Conservation (phyloP, 1,140 invertebrate species). For the Reticulitermes speratus region DNA sequence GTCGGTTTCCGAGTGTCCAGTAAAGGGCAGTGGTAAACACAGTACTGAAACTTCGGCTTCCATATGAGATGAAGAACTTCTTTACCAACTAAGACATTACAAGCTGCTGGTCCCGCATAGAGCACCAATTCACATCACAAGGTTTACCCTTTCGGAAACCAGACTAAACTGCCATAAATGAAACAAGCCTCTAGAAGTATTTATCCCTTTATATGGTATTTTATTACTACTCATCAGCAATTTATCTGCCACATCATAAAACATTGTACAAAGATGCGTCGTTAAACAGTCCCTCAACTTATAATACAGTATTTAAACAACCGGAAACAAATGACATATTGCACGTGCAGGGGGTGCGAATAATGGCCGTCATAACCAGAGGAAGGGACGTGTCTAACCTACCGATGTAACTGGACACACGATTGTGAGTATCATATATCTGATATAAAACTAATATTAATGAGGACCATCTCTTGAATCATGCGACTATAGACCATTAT, state of each 20-base stretch:
- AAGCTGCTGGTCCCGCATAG: too few relatives aligned
- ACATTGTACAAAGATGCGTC: not conserved
- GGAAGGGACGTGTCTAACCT: not conserved
- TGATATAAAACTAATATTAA: not conserved
- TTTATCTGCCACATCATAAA: not conserved
- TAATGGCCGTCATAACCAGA: not conserved
- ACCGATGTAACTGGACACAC: not conserved
- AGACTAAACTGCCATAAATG: too few relatives aligned
- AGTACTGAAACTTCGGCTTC: too few relatives aligned
- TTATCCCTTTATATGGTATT: not conserved
- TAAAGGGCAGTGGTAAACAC: too few relatives aligned
- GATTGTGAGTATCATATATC: not conserved
- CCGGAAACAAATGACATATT: slow-evolving; percentile 5
- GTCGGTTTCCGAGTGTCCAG: too few relatives aligned
- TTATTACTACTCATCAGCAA: not conserved
- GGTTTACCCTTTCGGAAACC: too few relatives aligned
- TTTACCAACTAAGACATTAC: too few relatives aligned
- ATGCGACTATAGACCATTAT: not conserved
- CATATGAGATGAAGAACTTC: too few relatives aligned
- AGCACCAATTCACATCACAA: too few relatives aligned
- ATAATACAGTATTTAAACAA: not conserved
- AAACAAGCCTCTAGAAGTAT: too few relatives aligned
- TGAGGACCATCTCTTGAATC: not conserved
- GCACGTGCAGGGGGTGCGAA: not conserved
- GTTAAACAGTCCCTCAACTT: not conserved